Percentiles rank a stretch among this genome's conserved stretches.
Evolutionary conservation across 2,113 vertebrate species (phyloP).

Genomic region (Cepphus grylle): DNA sequence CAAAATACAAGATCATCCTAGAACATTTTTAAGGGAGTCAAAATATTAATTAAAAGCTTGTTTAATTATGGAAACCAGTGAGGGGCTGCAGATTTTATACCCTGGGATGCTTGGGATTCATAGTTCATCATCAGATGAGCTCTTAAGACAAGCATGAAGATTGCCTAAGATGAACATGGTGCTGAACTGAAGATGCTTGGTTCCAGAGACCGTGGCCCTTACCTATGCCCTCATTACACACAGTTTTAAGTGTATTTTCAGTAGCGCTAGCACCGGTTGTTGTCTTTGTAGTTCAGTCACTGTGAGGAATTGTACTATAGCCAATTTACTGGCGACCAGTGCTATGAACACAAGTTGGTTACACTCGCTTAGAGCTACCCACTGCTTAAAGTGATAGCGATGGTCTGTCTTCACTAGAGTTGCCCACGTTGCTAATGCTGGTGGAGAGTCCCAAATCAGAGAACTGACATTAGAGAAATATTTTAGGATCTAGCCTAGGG

Average conservation of each 20-base stretch:
- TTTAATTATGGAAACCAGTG: neutral
- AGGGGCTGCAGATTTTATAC: neutral
- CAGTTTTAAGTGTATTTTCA: neutral
- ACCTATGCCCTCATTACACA: neutral
- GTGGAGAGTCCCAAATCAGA: neutral
- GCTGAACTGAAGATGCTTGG: neutral
- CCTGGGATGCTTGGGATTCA: neutral
- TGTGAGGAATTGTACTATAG: neutral
- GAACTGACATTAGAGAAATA: neutral
- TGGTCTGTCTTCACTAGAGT: neutral
- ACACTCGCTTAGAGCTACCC: neutral
- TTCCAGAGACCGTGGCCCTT: neutral
- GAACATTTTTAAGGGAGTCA: neutral
- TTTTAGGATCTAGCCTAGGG: neutral
- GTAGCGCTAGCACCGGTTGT: neutral
- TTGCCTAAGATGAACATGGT: neutral
- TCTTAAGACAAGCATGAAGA: neutral
- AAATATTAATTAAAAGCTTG: neutral
- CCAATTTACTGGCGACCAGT: neutral
- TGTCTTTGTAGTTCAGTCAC: neutral
- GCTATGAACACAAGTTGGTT: neutral
- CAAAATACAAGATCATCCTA: neutral
- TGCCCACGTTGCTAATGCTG: neutral
- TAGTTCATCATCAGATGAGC: neutral
- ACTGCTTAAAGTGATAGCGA: neutral